A percentile compares a stretch with the other conserved stretches of the same genome.
These are phyloP conservation scores for Bicyclus anynana DNA, from an alignment of 1,140 invertebrate species.

Conservation along the genomic window DNA sequence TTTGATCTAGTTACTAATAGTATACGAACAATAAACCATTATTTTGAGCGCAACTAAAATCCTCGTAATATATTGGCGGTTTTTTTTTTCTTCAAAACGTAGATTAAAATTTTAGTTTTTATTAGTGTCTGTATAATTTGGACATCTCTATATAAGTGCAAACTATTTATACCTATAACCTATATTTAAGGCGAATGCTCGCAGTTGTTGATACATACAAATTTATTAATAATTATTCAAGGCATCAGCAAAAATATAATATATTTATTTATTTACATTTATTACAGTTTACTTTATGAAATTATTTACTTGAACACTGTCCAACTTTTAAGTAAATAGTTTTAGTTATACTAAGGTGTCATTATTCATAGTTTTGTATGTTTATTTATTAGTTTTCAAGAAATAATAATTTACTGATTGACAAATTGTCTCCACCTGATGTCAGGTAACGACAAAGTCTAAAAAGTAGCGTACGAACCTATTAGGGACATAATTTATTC, in stretches of 20 bases:
- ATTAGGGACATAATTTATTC: too few species aligned
- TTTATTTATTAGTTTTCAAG: too few species aligned
- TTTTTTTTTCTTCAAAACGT: background rate
- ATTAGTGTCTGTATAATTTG: conserved; percentile 1
- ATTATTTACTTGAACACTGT: too few species aligned
- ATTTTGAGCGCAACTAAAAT: background rate
- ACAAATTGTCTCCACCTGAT: too few species aligned
- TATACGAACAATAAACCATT: too few species aligned
- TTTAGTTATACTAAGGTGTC: too few species aligned
- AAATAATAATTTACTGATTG: too few species aligned
- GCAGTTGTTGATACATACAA: background rate
- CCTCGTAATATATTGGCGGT: background rate
- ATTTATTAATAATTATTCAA: background rate
- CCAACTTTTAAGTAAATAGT: too few species aligned
- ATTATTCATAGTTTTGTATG: too few species aligned
- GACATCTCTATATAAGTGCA: conserved; percentile 4
- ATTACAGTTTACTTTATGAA: background rate
- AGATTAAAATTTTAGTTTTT: background rate
- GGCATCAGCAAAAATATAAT: background rate
- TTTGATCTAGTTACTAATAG: too few species aligned
- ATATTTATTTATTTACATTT: background rate
- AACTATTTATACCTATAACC: conserved; percentile 4
- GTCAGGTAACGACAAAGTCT: too few species aligned
- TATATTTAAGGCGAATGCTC: conserved; percentile 3
- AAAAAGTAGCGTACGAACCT: too few species aligned